phyloP scores from a whole-genome alignment of 1,140 invertebrate genomes.

The Ceratoteleas bidentatus region DNA sequence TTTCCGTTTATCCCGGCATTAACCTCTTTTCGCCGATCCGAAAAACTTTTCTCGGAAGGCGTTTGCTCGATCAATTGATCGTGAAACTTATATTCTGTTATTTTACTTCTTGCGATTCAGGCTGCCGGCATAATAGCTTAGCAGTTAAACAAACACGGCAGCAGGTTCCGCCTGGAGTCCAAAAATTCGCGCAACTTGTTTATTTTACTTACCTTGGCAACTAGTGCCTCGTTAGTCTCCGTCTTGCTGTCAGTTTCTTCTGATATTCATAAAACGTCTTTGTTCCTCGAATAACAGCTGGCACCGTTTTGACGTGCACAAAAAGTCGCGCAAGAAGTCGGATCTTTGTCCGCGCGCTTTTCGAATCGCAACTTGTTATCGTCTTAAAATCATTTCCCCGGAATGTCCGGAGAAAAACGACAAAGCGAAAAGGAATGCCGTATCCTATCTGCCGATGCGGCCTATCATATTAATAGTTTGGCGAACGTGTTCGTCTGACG shows the following conservation, averaged over 20 bases:
- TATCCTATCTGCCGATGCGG: background rate
- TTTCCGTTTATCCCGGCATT: no score
- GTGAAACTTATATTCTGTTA: no score
- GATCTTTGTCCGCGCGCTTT: constrained; percentile 8
- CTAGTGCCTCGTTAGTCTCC: constrained; percentile 56
- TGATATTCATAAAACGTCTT: constrained; percentile 64
- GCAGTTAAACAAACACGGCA: constrained; percentile 44
- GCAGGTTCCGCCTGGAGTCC: constrained; percentile 11
- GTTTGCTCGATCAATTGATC: no score
- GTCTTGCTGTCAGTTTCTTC: constrained; percentile 60
- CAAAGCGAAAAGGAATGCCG: no score
- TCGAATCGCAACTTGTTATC: constrained; percentile 31
- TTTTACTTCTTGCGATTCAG: constrained; percentile 5
- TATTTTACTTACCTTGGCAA: constrained; percentile 62
- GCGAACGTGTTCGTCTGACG: constrained; percentile 10
- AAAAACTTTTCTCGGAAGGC: no score
- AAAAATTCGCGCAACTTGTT: constrained; percentile 51
- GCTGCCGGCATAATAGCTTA: constrained; percentile 20
- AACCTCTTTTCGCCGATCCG: no score
- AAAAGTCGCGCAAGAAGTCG: constrained; percentile 30
- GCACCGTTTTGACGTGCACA: constrained; percentile 15
- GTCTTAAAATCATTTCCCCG: constrained; percentile 13
- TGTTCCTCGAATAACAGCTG: constrained; percentile 59
- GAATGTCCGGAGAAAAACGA: background rate
- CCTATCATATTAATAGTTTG: constrained; percentile 10